Percentiles rank a stretch among this genome's conserved stretches.
These are phyloP conservation scores for Microtus richardsoni DNA, from an alignment of 2,113 vertebrate species.

Conservation along the genomic window DNA sequence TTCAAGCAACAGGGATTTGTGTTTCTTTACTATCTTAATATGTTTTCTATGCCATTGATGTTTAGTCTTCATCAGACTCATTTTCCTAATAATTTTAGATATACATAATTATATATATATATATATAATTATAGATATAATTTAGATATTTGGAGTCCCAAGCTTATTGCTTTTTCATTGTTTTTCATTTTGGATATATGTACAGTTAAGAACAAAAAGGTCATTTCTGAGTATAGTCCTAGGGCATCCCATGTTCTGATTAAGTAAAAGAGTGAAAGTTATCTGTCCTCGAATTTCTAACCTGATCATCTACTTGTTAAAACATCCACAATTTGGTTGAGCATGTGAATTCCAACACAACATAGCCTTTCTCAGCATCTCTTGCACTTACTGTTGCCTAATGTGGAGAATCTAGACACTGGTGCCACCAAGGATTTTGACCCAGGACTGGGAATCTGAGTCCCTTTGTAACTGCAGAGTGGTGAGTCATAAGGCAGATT, in stretches of 20 bases:
- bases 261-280: neutral
- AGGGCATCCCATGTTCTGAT: neutral
- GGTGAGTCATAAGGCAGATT: neutral
- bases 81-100: neutral
- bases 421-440: neutral
- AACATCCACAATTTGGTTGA: neutral
- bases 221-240: neutral
- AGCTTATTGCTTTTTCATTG: neutral
- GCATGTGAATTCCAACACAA: neutral
- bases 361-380: neutral
- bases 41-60: conserved; percentile 15
- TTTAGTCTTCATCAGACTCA: conserved; percentile 9
- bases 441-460: neutral
- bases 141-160: neutral
- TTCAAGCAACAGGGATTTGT: neutral
- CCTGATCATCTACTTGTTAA: neutral
- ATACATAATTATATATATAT: neutral
- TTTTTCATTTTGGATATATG: neutral
- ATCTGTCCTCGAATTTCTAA: neutral
- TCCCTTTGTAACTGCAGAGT: neutral
- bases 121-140: too few species aligned
- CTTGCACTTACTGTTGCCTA: neutral
- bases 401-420: neutral
- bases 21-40: neutral
- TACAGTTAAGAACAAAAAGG: neutral